phyloP scores from a whole-genome alignment of 2,797 vertebrate species.

The Otolemur crassicaudatus region DNA sequence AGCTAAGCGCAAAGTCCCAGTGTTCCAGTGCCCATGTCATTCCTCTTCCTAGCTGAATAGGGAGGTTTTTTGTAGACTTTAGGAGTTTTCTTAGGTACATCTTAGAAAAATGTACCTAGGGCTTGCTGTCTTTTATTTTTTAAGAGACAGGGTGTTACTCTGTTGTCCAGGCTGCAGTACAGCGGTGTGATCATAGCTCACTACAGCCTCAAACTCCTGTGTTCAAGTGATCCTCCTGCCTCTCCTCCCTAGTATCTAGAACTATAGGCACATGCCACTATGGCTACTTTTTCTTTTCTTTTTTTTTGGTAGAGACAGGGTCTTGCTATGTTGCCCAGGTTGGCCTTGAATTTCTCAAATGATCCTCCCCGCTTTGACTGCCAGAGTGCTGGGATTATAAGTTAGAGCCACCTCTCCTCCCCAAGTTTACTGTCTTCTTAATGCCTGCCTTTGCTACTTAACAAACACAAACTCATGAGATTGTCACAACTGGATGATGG shows the following conservation, averaged over 20 bases:
- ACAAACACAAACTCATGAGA: background rate
- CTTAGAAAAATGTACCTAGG: background rate
- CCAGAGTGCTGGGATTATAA: background rate
- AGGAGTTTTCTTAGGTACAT: background rate
- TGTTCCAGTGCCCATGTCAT: background rate
- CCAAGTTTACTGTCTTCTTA: background rate
- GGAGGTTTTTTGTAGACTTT: background rate
- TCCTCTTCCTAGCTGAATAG: background rate
- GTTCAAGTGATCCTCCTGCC: background rate
- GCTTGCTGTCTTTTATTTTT: too few species aligned
- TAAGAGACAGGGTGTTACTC: too few species aligned
- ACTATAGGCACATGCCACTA: background rate
- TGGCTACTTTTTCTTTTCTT: background rate
- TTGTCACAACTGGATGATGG: background rate
- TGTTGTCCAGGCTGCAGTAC: too few species aligned
- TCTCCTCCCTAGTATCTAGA: background rate
- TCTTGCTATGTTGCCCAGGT: background rate
- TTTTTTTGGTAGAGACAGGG: background rate
- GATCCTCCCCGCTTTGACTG: background rate
- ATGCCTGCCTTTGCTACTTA: background rate
- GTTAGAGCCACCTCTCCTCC: background rate
- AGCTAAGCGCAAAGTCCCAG: background rate
- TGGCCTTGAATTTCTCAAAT: background rate
- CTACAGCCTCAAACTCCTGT: background rate
- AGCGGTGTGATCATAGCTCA: background rate